Percentiles rank a stretch among this genome's conserved stretches.
Evolutionary conservation across 2,888 invertebrate genomes (phyloP).

Genomic region (Laothoe populi): DNA sequence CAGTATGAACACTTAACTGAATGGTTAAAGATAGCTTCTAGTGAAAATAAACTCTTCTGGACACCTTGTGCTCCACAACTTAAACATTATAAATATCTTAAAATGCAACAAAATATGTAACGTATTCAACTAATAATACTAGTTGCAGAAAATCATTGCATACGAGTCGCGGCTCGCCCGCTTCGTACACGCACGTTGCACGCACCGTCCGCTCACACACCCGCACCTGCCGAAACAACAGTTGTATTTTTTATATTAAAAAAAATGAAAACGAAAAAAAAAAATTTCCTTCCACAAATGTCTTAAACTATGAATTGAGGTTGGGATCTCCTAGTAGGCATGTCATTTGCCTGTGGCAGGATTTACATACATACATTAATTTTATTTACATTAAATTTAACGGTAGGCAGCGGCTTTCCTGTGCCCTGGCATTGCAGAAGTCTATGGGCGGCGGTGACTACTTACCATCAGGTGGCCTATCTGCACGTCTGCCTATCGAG

Average conservation of each 20-base stretch:
- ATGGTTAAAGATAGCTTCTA: not conserved
- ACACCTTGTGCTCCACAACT: conserved; percentile 17
- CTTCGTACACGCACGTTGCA: not conserved
- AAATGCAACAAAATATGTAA: conserved; percentile 24
- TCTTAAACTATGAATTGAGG: too few relatives aligned
- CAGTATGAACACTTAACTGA: not conserved
- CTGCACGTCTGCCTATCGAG: too few relatives aligned
- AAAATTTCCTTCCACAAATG: too few relatives aligned
- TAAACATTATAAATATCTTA: conserved; percentile 17
- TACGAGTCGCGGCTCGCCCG: not conserved
- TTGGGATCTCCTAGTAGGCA: too few relatives aligned
- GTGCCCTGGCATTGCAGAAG: too few relatives aligned
- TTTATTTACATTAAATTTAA: too few relatives aligned
- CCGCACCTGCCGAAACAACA: not conserved
- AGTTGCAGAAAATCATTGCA: not conserved
- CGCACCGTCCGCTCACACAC: not conserved
- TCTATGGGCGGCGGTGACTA: too few relatives aligned
- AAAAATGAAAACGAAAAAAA: too few relatives aligned
- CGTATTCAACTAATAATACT: conserved; percentile 13
- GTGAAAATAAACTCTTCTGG: not conserved
- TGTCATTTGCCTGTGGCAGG: too few relatives aligned
- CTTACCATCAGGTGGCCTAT: too few relatives aligned
- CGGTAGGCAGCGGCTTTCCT: too few relatives aligned
- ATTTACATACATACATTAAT: too few relatives aligned
- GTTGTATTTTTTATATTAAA: not conserved